Percentiles rank a stretch among this genome's conserved stretches.
Evolutionary conservation across 2,113 vertebrate species (phyloP).

Genomic region (Brienomyrus brachyistius): DNA sequence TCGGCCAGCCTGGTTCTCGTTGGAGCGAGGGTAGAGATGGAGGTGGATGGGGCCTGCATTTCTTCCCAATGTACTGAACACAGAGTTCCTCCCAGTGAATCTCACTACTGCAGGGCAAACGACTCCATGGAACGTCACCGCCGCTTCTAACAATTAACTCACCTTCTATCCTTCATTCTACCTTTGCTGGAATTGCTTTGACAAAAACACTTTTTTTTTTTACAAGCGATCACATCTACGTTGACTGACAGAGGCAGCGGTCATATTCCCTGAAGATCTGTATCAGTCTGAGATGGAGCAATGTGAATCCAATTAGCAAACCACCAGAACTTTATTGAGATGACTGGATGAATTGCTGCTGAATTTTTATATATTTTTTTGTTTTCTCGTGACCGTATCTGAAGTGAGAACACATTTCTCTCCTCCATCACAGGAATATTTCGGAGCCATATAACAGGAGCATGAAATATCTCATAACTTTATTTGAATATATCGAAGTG

Average conservation of each 20-base stretch:
- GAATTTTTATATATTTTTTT: not conserved
- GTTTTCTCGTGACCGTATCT: not conserved
- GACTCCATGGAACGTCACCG: not conserved
- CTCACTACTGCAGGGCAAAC: not conserved
- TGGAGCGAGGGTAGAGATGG: slow-evolving; percentile 37
- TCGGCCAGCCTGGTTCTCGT: slow-evolving; percentile 44
- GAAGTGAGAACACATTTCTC: slow-evolving; percentile 20
- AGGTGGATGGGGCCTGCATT: slow-evolving; percentile 12
- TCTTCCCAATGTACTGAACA: not conserved
- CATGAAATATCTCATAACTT: slow-evolving; percentile 23
- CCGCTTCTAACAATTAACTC: not conserved
- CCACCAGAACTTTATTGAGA: slow-evolving; percentile 25
- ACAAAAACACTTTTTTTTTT: slow-evolving; percentile 3
- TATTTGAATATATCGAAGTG: slow-evolving; percentile 23
- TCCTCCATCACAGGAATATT: slow-evolving; percentile 2
- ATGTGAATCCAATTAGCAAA: slow-evolving; percentile 39
- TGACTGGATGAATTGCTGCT: slow-evolving; percentile 28
- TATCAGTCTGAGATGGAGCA: slow-evolving; percentile 27
- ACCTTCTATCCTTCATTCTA: not conserved
- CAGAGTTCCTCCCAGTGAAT: not conserved
- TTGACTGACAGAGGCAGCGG: slow-evolving; percentile 24
- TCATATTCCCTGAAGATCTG: slow-evolving; percentile 30
- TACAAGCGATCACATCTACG: not conserved
- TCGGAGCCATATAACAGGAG: slow-evolving; percentile 14
- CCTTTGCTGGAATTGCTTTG: not conserved